Evolutionary conservation across 2,797 vertebrate species (phyloP), one percentile per base, ranked within the genome.

Genomic region (Sitta carolinensis): DNA sequence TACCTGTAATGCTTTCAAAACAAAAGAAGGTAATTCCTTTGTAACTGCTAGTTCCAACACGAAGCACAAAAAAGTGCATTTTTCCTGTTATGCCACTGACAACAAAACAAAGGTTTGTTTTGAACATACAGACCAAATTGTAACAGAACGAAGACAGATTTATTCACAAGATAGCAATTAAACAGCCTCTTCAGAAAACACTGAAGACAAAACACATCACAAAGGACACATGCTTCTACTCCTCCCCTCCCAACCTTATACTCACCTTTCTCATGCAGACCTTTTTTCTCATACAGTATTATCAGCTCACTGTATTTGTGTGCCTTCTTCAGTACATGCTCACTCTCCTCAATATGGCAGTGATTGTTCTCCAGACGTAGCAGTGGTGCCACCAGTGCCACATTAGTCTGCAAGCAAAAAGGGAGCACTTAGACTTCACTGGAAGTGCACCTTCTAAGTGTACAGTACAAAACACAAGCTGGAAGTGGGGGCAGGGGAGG

Each of bases 241-340:
- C 9, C 8, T 59, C 27, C 16, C 9, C 27, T 25, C 26, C 30
- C 59, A 91, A 13, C 11, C 25, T 50, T 32, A 59, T 3, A 61
- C 85, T 87, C 91, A 99, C 99, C 99, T 98, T 99, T 99, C 97
- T 99, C 98, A 68, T 99, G 99, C 68, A 99, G 98, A 45, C 99
- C 99, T 94, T 99, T 99, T 97, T 99, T 99, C 97, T 99, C 99
- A 25, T 99, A 99, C 11, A 99, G 98, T 96, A 99, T 99, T 68
- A 99, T 99, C 93, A 99, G 98, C 87, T 99, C 99, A 18, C 99
- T 99, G 36, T 99, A 99, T 96, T 99, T 99, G 93, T 99, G 99
- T 12, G 99, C 99, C 93, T 99, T 99, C 98, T 99, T 99, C 69
- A 99, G 98, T 59, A 99, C 99, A 7, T 99, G 99, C 94, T 99